Evolutionary conservation across 2,888 invertebrate species (phyloP), one percentile per base, ranked within the genome.

Genomic region (Cerastis leucographa): DNA sequence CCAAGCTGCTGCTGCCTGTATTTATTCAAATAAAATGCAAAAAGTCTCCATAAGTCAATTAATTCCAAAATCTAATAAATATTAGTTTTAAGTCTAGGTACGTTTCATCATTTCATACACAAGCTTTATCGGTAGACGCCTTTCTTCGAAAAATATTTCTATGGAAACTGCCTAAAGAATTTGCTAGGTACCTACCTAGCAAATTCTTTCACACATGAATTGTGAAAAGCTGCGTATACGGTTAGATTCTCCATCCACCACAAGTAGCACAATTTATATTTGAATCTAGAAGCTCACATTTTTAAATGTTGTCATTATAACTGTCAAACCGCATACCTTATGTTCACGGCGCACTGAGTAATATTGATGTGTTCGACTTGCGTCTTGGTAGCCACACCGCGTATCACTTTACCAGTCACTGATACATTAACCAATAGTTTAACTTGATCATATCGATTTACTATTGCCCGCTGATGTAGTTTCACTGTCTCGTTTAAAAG

Each of bases 391-490:
- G 94, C 94, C 93, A 89, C 94, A 92, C 87, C 81, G 81, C 79
- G 91, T 92, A 91, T 96, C 94, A 88, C 71, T 90, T 96, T 95
- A 95, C 95, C 84, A 89, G 95, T 92, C 93, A 94, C 92, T 92
- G 95, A 95, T 95, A 95, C 93, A 94, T 95, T 95, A 93, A 95
- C 96, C 96, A 95, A 96, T 95, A 96, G 95, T 94, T 96, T 95
- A 95, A 94, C 94, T 93, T 91, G 91, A 92, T 91, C 92, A 92
- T 94, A 95, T 96, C 95, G 87, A 83, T 90, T 96, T 96, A 94
- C 95, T 89, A 91, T 92, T 92, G 92, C 88, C 89, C 89, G 87
- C 90, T 91, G 88, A 90, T 88, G 92, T 93, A 94, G 93, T 91
- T 94, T 94, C 91, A 94, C 92, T 91, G 74, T 78, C 79, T 70